Evolutionary conservation across 1,140 invertebrate species (phyloP), one percentile per base, ranked within the genome.

Genomic region (Frieseomelitta varia): DNA sequence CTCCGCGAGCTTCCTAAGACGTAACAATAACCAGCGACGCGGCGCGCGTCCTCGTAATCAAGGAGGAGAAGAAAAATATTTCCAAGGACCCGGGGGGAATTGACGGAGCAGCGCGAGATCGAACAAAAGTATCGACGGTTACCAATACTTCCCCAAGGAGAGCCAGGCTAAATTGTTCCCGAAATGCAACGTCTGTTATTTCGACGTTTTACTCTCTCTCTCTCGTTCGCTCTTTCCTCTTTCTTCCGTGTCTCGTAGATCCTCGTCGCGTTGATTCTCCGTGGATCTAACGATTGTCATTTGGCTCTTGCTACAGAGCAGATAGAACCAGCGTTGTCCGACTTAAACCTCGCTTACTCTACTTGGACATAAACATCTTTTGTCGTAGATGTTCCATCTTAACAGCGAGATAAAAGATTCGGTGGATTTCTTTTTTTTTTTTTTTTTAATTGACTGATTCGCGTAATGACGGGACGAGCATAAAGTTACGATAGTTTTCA

Each of bases 161-260:
- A 75, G 12, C 34, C 47, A 0, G 27, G 51, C 65, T 89, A 89
- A 89, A 89, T 89, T 89, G 87, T 89, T 87, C 82, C 81, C 87
- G 81, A 89, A 87, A 89, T 84, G 84, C 84, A 74, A 55, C 78
- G 69, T 89, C 87, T 77, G 81, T 88, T 88, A 86, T 56, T 74
- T 53, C 69, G 67, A 56, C 77, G 34, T 73, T 86, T 76, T 79
- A 69, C 61, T 21, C n/a, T 34, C 68, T 27, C n/a, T 34, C 27
- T 15, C 8, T 27, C 14, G 17, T 11, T 39, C 58, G 15, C 51
- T 39, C 51, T 19, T 55, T n/a, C 15, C 39, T 12, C 39, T 21
- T 24, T 21, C 51, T 30, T 21, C n/a, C 73, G 55, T 79, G 47
- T 39, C 56, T 39, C 53, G 61, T 51, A 76, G 11, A 68, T 78